A percentile compares a stretch with the other conserved stretches of the same genome.
These are phyloP conservation scores for Eulemur albifrons DNA, from an alignment of 2,797 vertebrate genomes.

Conservation along the genomic window DNA sequence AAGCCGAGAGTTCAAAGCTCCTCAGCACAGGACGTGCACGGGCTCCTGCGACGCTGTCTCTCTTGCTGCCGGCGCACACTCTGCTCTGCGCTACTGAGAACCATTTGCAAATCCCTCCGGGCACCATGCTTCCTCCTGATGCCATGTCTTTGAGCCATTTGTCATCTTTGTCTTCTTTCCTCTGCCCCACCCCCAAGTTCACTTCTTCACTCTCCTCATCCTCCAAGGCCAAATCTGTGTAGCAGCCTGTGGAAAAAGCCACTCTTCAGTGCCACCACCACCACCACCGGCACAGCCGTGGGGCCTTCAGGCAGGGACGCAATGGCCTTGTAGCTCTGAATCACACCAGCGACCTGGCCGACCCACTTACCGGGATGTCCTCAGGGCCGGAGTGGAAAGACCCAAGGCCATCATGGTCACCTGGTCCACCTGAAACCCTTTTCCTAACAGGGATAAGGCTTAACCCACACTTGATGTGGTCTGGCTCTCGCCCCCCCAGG, in stretches of 20 bases:
- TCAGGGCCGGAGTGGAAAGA: neutral
- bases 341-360: too few relatives aligned
- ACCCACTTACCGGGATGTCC: neutral
- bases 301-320: too few relatives aligned
- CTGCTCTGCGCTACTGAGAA: neutral
- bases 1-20: too few relatives aligned
- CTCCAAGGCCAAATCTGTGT: neutral
- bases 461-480: neutral
- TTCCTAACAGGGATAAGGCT: neutral
- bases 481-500: neutral
- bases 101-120: rapidly evolving
- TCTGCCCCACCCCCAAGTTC: neutral
- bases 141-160: rapidly evolving
- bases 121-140: rapidly evolving
- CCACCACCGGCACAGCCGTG: too few relatives aligned
- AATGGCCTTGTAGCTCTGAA: rapidly evolving
- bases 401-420: neutral
- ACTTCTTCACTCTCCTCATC: neutral
- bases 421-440: neutral
- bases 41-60: rapidly evolving
- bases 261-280: too few relatives aligned
- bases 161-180: neutral
- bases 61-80: rapidly evolving
- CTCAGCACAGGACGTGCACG: rapidly evolving
- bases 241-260: neutral